Evolutionary conservation across 1,140 invertebrate species (phyloP).

Genomic region (Brevipalpus yothersi): DNA sequence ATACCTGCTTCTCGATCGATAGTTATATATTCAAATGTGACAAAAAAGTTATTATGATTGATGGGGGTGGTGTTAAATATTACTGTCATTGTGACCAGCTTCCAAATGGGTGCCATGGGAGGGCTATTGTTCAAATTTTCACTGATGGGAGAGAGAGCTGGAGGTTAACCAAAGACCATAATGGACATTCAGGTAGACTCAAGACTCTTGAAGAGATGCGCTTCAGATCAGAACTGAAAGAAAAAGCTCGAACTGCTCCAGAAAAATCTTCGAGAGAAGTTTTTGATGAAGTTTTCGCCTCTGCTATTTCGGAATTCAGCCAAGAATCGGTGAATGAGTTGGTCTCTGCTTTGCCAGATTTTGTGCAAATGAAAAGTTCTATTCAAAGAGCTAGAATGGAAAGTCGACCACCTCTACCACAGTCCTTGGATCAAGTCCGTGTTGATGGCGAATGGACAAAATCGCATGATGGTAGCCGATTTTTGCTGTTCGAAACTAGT

Average conservation of each 20-base stretch:
- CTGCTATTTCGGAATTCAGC: background rate
- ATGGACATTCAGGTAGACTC: background rate
- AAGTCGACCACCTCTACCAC: background rate
- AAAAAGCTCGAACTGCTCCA: background rate
- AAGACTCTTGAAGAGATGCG: background rate
- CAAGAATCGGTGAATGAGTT: background rate
- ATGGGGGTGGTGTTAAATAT: background rate
- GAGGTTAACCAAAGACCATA: background rate
- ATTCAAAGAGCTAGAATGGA: background rate
- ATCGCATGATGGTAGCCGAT: background rate
- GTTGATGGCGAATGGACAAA: background rate
- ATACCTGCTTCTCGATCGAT: too few species aligned
- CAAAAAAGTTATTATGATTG: too few species aligned
- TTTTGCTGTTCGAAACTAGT: background rate
- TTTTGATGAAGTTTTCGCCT: too few species aligned
- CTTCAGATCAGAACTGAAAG: background rate
- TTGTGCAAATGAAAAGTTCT: background rate
- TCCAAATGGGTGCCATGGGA: background rate
- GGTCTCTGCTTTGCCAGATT: background rate
- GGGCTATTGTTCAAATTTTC: background rate
- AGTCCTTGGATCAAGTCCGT: background rate
- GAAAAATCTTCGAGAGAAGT: background rate
- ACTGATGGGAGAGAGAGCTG: too few species aligned
- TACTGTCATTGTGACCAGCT: background rate
- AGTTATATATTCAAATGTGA: too few species aligned